phyloP scores from a whole-genome alignment of 2,888 invertebrate genomes.

The Gibbula magus region DNA sequence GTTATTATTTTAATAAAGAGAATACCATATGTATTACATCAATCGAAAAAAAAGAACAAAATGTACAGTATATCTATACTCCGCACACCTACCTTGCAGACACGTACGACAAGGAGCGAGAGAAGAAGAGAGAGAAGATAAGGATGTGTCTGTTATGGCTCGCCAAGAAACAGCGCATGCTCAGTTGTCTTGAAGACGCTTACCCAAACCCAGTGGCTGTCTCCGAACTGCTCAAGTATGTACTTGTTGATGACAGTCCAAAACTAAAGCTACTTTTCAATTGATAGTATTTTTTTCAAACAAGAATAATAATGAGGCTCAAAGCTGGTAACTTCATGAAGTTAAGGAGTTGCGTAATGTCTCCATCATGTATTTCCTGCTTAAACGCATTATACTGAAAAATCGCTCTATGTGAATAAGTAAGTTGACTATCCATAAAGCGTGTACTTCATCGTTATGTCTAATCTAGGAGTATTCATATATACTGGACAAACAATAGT shows the following conservation, averaged over 20 bases:
- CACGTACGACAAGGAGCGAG: slow-evolving; percentile 41
- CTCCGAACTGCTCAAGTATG: slow-evolving; percentile 63
- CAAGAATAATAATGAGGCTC: too few species aligned
- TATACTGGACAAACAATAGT: too few species aligned
- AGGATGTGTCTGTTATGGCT: slow-evolving; percentile 64
- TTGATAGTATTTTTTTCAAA: too few species aligned
- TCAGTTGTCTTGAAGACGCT: slow-evolving; percentile 68
- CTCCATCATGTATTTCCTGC: too few species aligned
- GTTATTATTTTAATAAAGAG: background rate
- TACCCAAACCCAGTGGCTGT: slow-evolving; percentile 67
- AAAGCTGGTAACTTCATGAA: too few species aligned
- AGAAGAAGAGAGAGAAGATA: slow-evolving; percentile 44
- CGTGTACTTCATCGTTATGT: too few species aligned
- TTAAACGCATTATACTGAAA: too few species aligned
- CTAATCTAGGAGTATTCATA: too few species aligned
- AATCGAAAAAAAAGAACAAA: background rate
- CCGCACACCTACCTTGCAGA: slow-evolving; percentile 33
- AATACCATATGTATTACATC: background rate
- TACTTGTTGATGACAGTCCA: background rate
- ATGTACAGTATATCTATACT: background rate
- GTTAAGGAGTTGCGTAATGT: too few species aligned
- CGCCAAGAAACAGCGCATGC: slow-evolving; percentile 69
- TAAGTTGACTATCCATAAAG: too few species aligned
- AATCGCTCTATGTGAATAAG: too few species aligned
- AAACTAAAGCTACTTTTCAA: too few species aligned